Conservation (phyloP, 2,797 vertebrate species). For the Chloroceryle inda region DNA sequence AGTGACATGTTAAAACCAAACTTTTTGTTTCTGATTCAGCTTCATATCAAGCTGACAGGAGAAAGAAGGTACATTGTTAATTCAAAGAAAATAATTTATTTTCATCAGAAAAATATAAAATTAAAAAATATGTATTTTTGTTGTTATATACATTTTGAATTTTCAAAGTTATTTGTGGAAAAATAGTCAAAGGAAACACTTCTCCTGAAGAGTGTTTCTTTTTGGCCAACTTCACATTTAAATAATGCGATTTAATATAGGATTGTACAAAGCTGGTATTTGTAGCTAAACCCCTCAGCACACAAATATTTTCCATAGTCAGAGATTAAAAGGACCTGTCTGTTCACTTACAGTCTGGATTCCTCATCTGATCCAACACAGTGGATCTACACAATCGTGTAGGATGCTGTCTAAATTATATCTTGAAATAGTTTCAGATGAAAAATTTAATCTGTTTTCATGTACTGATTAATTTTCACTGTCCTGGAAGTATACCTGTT, state of each 20-base stretch:
- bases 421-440: not conserved
- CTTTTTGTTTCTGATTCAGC: not conserved
- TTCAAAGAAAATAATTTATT: not conserved
- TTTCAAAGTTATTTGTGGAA: not conserved
- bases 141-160: not conserved
- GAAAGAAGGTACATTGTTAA: not conserved
- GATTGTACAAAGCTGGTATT: not conserved
- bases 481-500: not conserved
- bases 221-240: not conserved
- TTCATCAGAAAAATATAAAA: not conserved
- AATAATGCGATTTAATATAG: not conserved
- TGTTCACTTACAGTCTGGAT: not conserved
- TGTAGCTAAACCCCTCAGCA: not conserved
- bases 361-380: not conserved
- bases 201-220: not conserved
- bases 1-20: not conserved
- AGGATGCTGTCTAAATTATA: not conserved
- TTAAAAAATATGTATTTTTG: not conserved
- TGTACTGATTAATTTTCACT: not conserved
- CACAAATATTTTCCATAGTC: not conserved
- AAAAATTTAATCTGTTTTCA: not conserved
- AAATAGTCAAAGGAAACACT: not conserved
- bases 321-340: not conserved
- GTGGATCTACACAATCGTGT: not conserved
- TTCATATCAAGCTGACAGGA: not conserved